A percentile compares a stretch with the other conserved stretches of the same genome.
These are phyloP conservation scores for Oncopodura yosiiana DNA, from an alignment of 1,140 invertebrate species.

Conservation along the genomic window DNA sequence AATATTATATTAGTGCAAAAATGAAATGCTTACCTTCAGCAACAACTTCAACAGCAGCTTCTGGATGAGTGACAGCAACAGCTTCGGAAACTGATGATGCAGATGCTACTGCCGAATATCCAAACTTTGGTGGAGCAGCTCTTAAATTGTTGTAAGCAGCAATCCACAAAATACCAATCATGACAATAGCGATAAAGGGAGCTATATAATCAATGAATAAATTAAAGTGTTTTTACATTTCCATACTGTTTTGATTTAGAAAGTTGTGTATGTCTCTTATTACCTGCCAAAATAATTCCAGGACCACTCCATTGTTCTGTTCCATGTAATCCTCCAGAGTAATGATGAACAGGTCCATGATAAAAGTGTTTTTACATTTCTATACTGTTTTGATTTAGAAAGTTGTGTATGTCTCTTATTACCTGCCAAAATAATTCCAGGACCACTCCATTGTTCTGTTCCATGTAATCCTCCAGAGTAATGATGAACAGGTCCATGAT, in stretches of 20 bases:
- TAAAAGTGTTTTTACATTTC: background rate
- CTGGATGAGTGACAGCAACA: background rate
- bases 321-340: background rate
- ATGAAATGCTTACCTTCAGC: background rate
- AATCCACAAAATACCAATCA: slow-evolving; percentile 17
- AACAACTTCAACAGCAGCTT: background rate
- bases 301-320: slow-evolving; percentile 7
- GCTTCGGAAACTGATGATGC: background rate
- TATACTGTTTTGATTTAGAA: background rate
- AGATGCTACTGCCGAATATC: background rate
- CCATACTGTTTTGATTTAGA: background rate
- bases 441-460: slow-evolving; percentile 7
- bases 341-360: background rate
- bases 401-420: background rate
- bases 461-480: background rate
- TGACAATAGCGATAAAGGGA: slow-evolving; percentile 15
- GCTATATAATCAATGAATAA: background rate
- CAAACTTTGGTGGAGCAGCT: slow-evolving; percentile 12
- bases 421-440: background rate
- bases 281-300: background rate
- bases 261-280: background rate
- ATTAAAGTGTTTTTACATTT: background rate
- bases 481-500: background rate
- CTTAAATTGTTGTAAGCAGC: slow-evolving; percentile 18
- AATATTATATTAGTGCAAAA: background rate